phyloP scores from a whole-genome alignment of 2,113 vertebrate genomes.

The Cheilinus undulatus region DNA sequence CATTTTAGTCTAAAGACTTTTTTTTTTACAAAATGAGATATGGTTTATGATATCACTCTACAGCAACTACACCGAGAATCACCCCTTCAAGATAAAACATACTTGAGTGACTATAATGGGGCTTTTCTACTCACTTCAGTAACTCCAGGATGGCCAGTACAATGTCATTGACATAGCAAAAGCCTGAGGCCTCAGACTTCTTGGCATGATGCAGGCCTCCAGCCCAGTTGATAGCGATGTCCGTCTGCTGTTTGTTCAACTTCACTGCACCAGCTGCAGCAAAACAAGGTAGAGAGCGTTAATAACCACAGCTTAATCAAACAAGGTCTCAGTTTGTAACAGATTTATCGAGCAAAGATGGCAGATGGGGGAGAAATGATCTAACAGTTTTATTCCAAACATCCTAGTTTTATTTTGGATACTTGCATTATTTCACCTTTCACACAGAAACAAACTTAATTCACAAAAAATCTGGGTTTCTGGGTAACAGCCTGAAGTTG shows the following conservation, averaged over 20 bases:
- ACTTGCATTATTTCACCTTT: too few species aligned
- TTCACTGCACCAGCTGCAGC: constrained; percentile 94
- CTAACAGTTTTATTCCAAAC: too few species aligned
- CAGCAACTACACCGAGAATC: not conserved
- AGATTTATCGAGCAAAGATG: not conserved
- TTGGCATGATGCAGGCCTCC: constrained; percentile 98
- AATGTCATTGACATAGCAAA: constrained; percentile 99
- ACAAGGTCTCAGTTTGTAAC: too few species aligned
- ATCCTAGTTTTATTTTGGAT: too few species aligned
- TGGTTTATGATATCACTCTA: too few species aligned
- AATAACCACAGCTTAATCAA: constrained; percentile 1
- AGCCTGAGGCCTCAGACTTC: constrained; percentile 98
- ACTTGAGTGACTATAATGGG: not conserved
- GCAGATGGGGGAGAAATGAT: too few species aligned
- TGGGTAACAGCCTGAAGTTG: too few species aligned
- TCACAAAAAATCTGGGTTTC: too few species aligned
- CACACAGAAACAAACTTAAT: too few species aligned
- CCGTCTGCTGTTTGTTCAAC: constrained; percentile 99
- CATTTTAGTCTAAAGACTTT: not conserved
- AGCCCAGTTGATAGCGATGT: constrained; percentile 99
- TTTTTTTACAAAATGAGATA: too few species aligned
- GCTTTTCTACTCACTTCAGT: constrained; percentile 87
- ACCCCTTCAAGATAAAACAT: not conserved
- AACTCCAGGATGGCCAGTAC: constrained; percentile 97
- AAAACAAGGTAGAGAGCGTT: constrained; percentile 25